A percentile compares a stretch with the other conserved stretches of the same genome.
phyloP scores from a whole-genome alignment of 1,140 invertebrate species.

The Liolophura sinensis region DNA sequence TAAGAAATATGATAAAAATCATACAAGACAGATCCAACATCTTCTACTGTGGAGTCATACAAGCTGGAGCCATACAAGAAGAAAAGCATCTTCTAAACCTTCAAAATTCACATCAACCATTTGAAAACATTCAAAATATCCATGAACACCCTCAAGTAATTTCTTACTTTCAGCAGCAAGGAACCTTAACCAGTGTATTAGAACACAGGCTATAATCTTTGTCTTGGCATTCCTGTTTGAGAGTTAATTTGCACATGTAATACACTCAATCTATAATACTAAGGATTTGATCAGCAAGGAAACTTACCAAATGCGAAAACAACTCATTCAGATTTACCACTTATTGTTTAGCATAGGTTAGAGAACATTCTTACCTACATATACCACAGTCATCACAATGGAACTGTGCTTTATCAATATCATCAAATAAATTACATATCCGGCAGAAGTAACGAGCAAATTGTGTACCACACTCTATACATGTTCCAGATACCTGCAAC shows the following conservation, averaged over 20 bases:
- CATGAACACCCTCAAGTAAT: too few relatives aligned
- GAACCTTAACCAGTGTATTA: too few relatives aligned
- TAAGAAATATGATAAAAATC: background rate
- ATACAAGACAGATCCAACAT: background rate
- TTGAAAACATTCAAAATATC: too few relatives aligned
- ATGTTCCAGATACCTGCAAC: constrained; percentile 55
- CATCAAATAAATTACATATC: constrained; percentile 87
- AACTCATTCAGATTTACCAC: too few relatives aligned
- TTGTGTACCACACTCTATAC: constrained; percentile 34
- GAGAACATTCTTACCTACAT: constrained; percentile 62
- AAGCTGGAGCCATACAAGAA: background rate
- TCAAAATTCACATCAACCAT: background rate
- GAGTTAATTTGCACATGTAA: background rate
- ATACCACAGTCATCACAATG: constrained; percentile 88
- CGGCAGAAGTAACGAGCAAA: constrained; percentile 73
- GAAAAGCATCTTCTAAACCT: background rate
- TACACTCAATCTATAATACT: too few relatives aligned
- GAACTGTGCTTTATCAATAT: constrained; percentile 85
- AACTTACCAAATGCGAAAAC: too few relatives aligned
- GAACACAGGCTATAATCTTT: background rate
- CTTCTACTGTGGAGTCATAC: background rate
- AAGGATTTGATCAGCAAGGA: too few relatives aligned
- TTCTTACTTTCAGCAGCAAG: too few relatives aligned
- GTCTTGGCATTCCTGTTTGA: background rate
- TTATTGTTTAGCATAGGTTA: background rate